These are phyloP conservation scores for Pyrgus malvae DNA, from an alignment of 2,888 invertebrate genomes.

Conservation along the genomic window DNA sequence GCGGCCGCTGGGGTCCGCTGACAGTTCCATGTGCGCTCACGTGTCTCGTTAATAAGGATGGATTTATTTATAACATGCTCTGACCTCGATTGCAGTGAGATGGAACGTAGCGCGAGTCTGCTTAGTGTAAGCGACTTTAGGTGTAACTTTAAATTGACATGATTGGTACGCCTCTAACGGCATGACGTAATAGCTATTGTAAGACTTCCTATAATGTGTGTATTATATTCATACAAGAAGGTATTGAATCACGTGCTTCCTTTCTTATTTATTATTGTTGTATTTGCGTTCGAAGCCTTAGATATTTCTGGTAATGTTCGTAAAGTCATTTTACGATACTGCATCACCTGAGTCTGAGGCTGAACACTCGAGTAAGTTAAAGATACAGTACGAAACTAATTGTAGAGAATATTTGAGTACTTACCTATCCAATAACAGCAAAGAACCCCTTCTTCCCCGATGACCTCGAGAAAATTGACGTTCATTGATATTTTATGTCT, in stretches of 20 bases:
- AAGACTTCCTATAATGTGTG: neutral
- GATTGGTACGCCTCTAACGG: constrained; percentile 3
- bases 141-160: constrained; percentile 13
- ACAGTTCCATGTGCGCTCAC: constrained; percentile 37
- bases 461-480: too few relatives aligned
- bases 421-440: too few relatives aligned
- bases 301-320: too few relatives aligned
- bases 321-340: too few relatives aligned
- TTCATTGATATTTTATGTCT: neutral
- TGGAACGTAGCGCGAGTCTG: constrained; percentile 12
- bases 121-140: constrained; percentile 15
- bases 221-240: neutral
- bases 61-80: constrained; percentile 40
- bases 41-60: constrained; percentile 42
- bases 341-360: too few relatives aligned
- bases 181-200: constrained; percentile 19
- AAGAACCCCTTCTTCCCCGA: too few relatives aligned
- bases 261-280: neutral
- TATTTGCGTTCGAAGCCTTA: neutral
- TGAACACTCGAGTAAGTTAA: too few relatives aligned
- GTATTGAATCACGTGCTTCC: neutral
- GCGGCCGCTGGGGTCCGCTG: constrained; percentile 34
- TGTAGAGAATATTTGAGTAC: too few relatives aligned
- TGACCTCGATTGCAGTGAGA: constrained; percentile 37
- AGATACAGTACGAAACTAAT: too few relatives aligned